Evolutionary conservation across 37 sponge, comb jelly and placozoan genomes (phyloP).

Genomic region (Dysidea cf. avara): DNA sequence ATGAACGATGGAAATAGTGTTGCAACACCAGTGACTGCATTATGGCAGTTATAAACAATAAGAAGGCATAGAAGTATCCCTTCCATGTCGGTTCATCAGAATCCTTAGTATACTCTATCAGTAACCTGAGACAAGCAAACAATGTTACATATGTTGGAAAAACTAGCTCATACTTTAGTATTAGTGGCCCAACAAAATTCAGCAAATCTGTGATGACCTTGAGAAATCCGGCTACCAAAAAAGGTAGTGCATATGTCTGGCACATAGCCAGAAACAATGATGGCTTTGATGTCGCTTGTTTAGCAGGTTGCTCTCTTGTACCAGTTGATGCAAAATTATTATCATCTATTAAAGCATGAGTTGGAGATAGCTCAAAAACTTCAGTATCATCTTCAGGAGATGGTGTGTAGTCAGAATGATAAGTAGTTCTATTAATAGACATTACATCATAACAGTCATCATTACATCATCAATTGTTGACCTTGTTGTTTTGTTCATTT

Average conservation of each 20-base stretch:
- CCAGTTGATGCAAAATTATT: too few species aligned
- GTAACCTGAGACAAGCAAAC: conserved; percentile 33
- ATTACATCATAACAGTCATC: too few species aligned
- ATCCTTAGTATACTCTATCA: conserved; percentile 57
- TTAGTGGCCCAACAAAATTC: conserved; percentile 74
- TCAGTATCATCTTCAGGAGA: too few species aligned
- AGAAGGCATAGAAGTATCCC: conserved; percentile 76
- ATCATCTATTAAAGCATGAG: too few species aligned
- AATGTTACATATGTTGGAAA: too few species aligned
- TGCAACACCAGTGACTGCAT: conserved; percentile 79
- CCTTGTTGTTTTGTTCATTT: conserved; percentile 59
- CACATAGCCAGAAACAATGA: conserved; percentile 66
- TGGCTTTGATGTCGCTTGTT: conserved; percentile 31
- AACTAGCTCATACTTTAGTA: conserved; percentile 66
- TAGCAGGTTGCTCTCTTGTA: too few species aligned
- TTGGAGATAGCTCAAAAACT: too few species aligned
- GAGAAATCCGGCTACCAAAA: conserved; percentile 63
- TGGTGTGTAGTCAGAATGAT: too few species aligned
- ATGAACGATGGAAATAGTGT: conserved; percentile 81
- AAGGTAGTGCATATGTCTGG: conserved; percentile 51
- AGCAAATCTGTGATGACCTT: conserved; percentile 70
- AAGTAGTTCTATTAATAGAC: too few species aligned
- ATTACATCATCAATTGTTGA: conserved; percentile 12
- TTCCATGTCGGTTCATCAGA: conserved; percentile 60
- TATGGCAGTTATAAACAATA: conserved; percentile 67